Percentiles rank a stretch among this genome's conserved stretches.
These are phyloP conservation scores for Caranx melampygus DNA, from an alignment of 2,113 vertebrate genomes.

Conservation along the genomic window DNA sequence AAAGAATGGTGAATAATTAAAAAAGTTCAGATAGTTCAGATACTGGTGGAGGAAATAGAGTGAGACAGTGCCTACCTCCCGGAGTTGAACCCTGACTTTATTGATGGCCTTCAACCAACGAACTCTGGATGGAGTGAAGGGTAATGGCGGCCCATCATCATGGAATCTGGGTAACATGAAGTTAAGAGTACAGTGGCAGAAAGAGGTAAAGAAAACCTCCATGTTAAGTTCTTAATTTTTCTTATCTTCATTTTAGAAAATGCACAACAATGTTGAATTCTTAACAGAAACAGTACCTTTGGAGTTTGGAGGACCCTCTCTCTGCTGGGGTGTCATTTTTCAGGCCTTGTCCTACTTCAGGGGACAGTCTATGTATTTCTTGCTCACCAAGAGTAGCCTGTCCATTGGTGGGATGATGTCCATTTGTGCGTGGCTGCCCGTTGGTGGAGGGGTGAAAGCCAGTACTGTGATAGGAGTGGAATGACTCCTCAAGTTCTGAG, in stretches of 20 bases:
- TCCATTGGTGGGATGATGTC: conserved; percentile 79
- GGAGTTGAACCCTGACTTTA: conserved; percentile 93
- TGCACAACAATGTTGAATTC: not conserved
- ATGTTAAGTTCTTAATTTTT: not conserved
- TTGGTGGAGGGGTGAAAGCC: conserved; percentile 80
- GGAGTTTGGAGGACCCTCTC: conserved; percentile 66
- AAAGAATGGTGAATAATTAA: not conserved
- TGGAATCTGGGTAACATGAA: conserved; percentile 69
- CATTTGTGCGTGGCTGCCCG: conserved; percentile 68
- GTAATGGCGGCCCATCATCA: conserved; percentile 83
- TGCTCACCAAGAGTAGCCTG: conserved; percentile 70
- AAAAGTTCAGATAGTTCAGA: conserved; percentile 1
- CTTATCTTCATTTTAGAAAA: not conserved
- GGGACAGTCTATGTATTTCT: conserved; percentile 74
- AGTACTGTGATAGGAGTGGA: conserved; percentile 85
- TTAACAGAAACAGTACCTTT: conserved; percentile 59
- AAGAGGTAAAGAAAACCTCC: not conserved
- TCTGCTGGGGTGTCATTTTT: conserved; percentile 67
- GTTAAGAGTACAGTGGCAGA: not conserved
- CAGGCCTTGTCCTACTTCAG: conserved; percentile 57
- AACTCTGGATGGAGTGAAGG: conserved; percentile 89
- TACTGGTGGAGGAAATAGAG: not conserved
- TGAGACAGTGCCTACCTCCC: conserved; percentile 88
- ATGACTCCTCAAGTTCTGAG: conserved; percentile 87
- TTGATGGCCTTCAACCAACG: conserved; percentile 95